These are phyloP conservation scores for Melanaphis sacchari DNA, from an alignment of 1,140 invertebrate genomes.

Conservation along the genomic window DNA sequence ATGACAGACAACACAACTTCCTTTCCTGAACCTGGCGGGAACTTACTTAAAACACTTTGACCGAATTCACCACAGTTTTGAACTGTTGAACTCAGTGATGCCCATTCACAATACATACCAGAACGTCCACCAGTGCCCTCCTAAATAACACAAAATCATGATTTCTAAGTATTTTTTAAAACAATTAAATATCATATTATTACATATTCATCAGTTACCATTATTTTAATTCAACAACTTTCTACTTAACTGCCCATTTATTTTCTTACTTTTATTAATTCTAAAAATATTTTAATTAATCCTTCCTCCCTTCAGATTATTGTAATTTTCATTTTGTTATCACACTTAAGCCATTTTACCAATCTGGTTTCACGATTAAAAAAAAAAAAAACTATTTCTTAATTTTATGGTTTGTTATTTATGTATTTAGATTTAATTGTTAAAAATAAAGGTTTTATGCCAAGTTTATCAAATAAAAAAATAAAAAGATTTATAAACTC, in stretches of 20 bases:
- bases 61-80: conserved; percentile 72
- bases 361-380: too few species aligned
- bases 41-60: conserved; percentile 85
- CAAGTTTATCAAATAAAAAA: too few species aligned
- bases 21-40: conserved; percentile 76
- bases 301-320: background rate
- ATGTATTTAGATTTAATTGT: too few species aligned
- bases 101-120: conserved; percentile 85
- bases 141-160: conserved; percentile 10
- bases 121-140: conserved; percentile 30
- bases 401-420: too few species aligned
- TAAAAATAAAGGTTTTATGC: too few species aligned
- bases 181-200: background rate
- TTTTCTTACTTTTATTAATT: too few species aligned
- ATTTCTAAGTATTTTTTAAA: background rate
- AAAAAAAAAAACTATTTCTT: too few species aligned
- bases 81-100: conserved; percentile 75
- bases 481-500: too few species aligned
- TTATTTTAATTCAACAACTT: background rate
- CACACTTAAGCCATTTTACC: background rate
- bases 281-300: background rate
- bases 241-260: too few species aligned
- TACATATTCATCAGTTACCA: background rate
- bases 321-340: too few species aligned
- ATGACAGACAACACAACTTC: conserved; percentile 87